Percentiles rank a stretch among this genome's conserved stretches.
phyloP scores from a whole-genome alignment of 2,797 vertebrate species.

The Mormyrus proboscirostris region DNA sequence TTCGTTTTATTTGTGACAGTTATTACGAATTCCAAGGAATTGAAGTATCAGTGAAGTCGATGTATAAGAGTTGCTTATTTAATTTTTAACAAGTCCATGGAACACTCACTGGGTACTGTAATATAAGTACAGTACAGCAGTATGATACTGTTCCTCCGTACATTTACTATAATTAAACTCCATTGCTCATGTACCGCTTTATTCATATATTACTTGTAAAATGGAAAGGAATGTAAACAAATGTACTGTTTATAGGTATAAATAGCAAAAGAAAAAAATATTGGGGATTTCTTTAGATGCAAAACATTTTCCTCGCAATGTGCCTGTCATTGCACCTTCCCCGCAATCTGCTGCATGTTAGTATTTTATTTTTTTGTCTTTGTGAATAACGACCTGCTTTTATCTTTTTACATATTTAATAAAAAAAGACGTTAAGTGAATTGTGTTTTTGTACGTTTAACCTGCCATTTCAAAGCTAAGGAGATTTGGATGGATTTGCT shows the following conservation, averaged over 20 bases:
- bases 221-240: conserved; percentile 99
- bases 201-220: conserved; percentile 95
- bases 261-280: conserved; percentile 70
- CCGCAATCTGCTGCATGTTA: conserved; percentile 93
- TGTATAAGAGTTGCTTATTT: conserved; percentile 48
- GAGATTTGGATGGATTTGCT: conserved; percentile 59
- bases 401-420: conserved; percentile 99
- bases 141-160: conserved; percentile 68
- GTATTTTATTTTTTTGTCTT: conserved; percentile 69
- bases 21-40: conserved; percentile 44
- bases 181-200: conserved; percentile 79
- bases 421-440: conserved; percentile 85
- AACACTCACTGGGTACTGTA: conserved; percentile 60
- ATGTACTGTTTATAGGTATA: conserved; percentile 96
- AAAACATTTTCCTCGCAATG: conserved; percentile 69
- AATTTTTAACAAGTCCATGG: conserved; percentile 52
- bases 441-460: conserved; percentile 66
- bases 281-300: conserved; percentile 58
- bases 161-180: conserved; percentile 85
- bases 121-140: conserved; percentile 63
- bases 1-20: conserved; percentile 33
- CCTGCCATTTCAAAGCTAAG: conserved; percentile 60
- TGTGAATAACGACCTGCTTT: conserved; percentile 99
- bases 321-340: conserved; percentile 85
- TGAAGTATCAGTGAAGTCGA: conserved; percentile 46